phyloP scores from a whole-genome alignment of 1,140 invertebrate genomes.

The Sminthurides bifidus region DNA sequence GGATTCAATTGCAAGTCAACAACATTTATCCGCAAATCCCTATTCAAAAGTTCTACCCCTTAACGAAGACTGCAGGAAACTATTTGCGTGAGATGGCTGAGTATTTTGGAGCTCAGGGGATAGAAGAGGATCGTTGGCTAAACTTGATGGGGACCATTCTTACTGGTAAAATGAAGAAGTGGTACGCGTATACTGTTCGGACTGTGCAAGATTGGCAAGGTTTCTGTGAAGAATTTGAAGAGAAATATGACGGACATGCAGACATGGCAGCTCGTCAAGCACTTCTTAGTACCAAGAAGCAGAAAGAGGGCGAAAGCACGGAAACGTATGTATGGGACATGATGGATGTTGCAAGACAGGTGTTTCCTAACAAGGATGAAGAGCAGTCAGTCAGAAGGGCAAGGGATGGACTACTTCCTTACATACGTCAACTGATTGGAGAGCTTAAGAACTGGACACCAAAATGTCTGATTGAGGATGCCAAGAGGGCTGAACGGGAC shows the following conservation, averaged over 20 bases:
- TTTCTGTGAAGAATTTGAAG: background rate
- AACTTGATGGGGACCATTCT: background rate
- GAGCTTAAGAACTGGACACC: too few species aligned
- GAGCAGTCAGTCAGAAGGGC: background rate
- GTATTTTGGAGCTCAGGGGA: background rate
- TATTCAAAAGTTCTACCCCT: background rate
- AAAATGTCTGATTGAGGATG: too few species aligned
- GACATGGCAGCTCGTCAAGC: too few species aligned
- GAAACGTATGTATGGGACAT: constrained; percentile 6
- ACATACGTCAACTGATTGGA: background rate
- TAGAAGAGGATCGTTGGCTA: background rate
- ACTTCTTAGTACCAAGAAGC: too few species aligned
- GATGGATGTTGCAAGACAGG: constrained; percentile 7
- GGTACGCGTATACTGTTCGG: background rate
- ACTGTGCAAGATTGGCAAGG: background rate
- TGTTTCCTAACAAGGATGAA: background rate
- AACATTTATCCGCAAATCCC: too few species aligned
- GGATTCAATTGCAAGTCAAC: too few species aligned
- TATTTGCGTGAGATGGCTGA: constrained; percentile 1
- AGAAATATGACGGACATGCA: too few species aligned
- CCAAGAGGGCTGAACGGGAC: too few species aligned
- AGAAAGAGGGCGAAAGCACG: too few species aligned
- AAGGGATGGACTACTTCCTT: background rate
- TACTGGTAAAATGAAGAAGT: background rate
- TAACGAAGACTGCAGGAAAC: background rate